Base-by-base conservation (phyloP, 2,113 vertebrate species). In the Pogonocichla stellata region DNA sequence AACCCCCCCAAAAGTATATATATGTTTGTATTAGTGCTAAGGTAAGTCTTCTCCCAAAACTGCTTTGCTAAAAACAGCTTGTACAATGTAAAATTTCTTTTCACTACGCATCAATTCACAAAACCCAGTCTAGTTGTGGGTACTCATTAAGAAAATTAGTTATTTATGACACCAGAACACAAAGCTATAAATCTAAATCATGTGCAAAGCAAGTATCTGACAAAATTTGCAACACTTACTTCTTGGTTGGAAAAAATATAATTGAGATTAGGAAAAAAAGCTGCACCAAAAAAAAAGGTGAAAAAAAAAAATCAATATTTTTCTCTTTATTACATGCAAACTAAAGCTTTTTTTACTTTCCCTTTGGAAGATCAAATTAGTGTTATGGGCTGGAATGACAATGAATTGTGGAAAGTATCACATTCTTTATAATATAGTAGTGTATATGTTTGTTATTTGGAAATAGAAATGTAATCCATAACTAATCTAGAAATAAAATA, bases 401-500 rank as follows among this genome's bases (percentile, higher is more conserved):
- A 57, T 69, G 47, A 97, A 86, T 70, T 80, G 88, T 22, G 82
- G 83, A 60, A 96, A 97, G 78, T 50, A 94, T 67, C 74, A 57
- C 40, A 45, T 73, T 92, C 80, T 93, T 95, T 69, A 78, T 85
- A 95, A 96, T 65, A 86, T 43, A 86, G 40, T 57, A 73, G 43
- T 19, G 13, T 91, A 67, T 86, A 80, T 93, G 53, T 91, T 97
- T 86, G 91, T 85, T 85, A 91, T 91, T 82, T 93, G 67, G 86
- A 95, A 97, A 96, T 65, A 95, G 71, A 91, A 97, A 72, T 90
- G 80, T 34, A 95, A 96, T 87, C 95, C 84, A 92, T 90, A 93
- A 95, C 81, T 97, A 97, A 97, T 65, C 83, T 64, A 95, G 91
- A 97, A 96, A 91, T 92, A 97, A 97, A 97, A 96, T 80, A 97